Evolutionary conservation across 1,140 invertebrate species (phyloP).

Genomic region (Vollenhovia emeryi): DNA sequence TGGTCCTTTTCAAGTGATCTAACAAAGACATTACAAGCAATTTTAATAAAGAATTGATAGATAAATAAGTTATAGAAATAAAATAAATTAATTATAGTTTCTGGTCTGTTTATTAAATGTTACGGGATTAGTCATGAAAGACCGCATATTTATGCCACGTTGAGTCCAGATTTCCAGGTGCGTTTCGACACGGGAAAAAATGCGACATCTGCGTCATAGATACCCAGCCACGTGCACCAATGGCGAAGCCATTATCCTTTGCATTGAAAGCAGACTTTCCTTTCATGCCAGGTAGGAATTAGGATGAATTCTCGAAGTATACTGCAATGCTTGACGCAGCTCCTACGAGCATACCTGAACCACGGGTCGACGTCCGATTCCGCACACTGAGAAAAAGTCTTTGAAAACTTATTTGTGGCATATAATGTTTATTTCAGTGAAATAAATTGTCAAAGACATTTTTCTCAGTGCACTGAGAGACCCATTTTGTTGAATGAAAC

Average conservation of each 20-base stretch:
- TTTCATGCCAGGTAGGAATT: constrained; percentile 66
- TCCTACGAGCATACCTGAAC: constrained; percentile 69
- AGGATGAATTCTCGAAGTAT: constrained; percentile 74
- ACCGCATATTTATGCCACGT: background rate
- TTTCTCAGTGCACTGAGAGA: no score
- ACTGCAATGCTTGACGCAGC: constrained; percentile 69
- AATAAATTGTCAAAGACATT: no score
- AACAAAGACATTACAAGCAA: no score
- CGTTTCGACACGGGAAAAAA: constrained; percentile 18
- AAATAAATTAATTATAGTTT: background rate
- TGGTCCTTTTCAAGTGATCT: no score
- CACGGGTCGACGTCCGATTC: constrained; percentile 68
- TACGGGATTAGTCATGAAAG: background rate
- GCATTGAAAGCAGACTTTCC: constrained; percentile 47
- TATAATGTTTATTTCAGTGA: no score
- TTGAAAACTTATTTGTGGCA: no score
- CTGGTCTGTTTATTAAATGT: background rate
- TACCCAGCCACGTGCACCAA: background rate
- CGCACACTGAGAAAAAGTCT: no score
- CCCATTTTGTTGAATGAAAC: no score
- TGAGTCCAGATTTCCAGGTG: background rate
- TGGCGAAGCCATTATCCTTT: constrained; percentile 63
- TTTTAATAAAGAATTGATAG: no score
- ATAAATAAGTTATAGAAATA: no score
- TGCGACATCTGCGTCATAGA: constrained; percentile 11